Conservation (phyloP, 2,888 invertebrate genomes). For the Baccha elongata region DNA sequence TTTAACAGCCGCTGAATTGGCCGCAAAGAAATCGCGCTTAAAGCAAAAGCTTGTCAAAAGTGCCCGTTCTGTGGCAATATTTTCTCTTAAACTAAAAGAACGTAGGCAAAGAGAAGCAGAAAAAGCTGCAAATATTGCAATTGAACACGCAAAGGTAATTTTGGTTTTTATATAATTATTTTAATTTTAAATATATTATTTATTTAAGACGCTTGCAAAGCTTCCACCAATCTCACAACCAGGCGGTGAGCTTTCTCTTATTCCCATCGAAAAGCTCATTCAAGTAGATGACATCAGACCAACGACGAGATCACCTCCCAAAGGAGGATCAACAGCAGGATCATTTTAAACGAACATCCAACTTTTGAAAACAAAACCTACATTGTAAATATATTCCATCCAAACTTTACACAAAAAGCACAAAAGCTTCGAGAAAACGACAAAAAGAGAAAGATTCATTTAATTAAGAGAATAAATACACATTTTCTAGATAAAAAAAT, state of each 20-base stretch:
- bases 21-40: conserved; percentile 87
- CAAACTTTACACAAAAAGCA: conserved; percentile 60
- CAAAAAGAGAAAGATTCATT: conserved; percentile 33
- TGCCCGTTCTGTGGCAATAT: conserved; percentile 92
- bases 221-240: conserved; percentile 83
- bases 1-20: conserved; percentile 84
- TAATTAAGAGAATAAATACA: conserved; percentile 16
- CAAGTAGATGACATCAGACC: conserved; percentile 86
- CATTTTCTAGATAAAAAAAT: conserved; percentile 27
- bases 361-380: not conserved
- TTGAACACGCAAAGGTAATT: conserved; percentile 83
- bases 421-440: conserved; percentile 44
- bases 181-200: not conserved
- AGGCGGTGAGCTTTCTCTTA: conserved; percentile 91
- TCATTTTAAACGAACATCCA: conserved; percentile 45
- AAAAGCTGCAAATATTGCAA: conserved; percentile 85
- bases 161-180: conserved; percentile 1
- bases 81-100: conserved; percentile 90
- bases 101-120: conserved; percentile 91
- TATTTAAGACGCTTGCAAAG: conserved; percentile 81
- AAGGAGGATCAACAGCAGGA: conserved; percentile 70
- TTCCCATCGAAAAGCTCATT: conserved; percentile 92
- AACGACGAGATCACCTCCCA: conserved; percentile 76
- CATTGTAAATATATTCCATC: conserved; percentile 71
- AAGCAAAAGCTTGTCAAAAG: conserved; percentile 92